Evolutionary conservation across 1,140 invertebrate species (phyloP), one percentile per base, ranked within the genome.

Genomic region (Psilanteris sp.): DNA sequence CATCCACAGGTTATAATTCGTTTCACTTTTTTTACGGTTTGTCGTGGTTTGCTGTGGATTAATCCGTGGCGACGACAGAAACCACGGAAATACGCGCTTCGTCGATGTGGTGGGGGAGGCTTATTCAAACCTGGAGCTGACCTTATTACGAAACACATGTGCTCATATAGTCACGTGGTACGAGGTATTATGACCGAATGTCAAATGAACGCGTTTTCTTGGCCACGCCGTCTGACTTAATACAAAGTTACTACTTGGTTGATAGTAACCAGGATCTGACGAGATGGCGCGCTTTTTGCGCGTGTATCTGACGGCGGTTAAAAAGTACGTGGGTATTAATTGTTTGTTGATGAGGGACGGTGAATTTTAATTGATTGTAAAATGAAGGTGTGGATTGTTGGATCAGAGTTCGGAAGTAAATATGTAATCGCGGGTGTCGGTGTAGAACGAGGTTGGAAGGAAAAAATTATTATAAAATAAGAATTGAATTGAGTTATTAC

Each of bases 1-100:
- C 59, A 71, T 62, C 78, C 79, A 14, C 82, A 84, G 83, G 82
- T 84, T 81, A 61, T 46, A 61, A 13, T 7, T 36, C 10, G 26
- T 50, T 68, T 0, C 16, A 27, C 11, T 10, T 13, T 36, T 18
- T 5, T 10, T n/a, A n/a, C n/a, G n/a, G n/a, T n/a, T n/a, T n/a
- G n/a, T n/a, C n/a, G n/a, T n/a, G n/a, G n/a, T n/a, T n/a, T n/a
- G n/a, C n/a, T n/a, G n/a, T n/a, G n/a, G 11, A 32, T 14, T 14
- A 1, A 14, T 32, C 29, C 4, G 5, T n/a, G 11, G 14, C 11
- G 29, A 32, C 10, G n/a, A 14, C 3, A 16, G n/a, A 18, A 24
- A 11, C 4, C 10, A 13, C 13, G 9, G 22, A 39, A 22, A 1
- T 20, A n/a, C n/a, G n/a, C n/a, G n/a, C n/a, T n/a, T n/a, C n/a